phyloP scores from a whole-genome alignment of 1,140 invertebrate genomes.

The Cheumatopsyche charites region DNA sequence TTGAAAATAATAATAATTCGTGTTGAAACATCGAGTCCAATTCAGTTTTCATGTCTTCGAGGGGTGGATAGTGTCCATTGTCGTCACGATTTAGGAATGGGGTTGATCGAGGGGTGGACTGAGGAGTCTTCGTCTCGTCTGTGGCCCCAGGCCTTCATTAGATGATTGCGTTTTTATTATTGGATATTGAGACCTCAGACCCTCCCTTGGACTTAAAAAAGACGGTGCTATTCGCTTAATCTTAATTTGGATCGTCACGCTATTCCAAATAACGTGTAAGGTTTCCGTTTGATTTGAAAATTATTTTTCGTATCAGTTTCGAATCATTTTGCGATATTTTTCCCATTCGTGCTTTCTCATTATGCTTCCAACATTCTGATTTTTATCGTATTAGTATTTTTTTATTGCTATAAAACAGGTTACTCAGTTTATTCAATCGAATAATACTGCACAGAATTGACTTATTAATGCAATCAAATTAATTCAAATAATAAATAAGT shows the following conservation, averaged over 20 bases:
- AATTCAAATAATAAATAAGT: too few species aligned
- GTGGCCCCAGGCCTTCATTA: slow-evolving; percentile 43
- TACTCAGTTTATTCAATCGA: too few species aligned
- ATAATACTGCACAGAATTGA: too few species aligned
- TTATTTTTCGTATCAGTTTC: too few species aligned
- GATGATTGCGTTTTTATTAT: slow-evolving; percentile 50
- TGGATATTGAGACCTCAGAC: slow-evolving; percentile 44
- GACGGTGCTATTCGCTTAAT: slow-evolving; percentile 1
- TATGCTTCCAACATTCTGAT: too few species aligned
- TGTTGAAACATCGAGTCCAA: not conserved
- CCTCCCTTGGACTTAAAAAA: not conserved
- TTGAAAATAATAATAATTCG: too few species aligned
- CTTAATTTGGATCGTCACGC: slow-evolving; percentile 21
- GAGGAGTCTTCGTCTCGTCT: not conserved
- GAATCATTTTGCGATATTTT: too few species aligned
- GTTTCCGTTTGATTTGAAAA: too few species aligned
- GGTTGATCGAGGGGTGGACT: slow-evolving; percentile 20
- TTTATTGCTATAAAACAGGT: too few species aligned
- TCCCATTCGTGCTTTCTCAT: too few species aligned
- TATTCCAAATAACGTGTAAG: not conserved
- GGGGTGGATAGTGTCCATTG: slow-evolving; percentile 1
- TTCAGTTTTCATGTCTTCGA: not conserved
- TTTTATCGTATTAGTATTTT: too few species aligned
- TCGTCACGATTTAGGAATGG: not conserved
- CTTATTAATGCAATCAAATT: too few species aligned